phyloP scores from a whole-genome alignment of 1,140 invertebrate genomes.

The Oreohelix idahoensis region DNA sequence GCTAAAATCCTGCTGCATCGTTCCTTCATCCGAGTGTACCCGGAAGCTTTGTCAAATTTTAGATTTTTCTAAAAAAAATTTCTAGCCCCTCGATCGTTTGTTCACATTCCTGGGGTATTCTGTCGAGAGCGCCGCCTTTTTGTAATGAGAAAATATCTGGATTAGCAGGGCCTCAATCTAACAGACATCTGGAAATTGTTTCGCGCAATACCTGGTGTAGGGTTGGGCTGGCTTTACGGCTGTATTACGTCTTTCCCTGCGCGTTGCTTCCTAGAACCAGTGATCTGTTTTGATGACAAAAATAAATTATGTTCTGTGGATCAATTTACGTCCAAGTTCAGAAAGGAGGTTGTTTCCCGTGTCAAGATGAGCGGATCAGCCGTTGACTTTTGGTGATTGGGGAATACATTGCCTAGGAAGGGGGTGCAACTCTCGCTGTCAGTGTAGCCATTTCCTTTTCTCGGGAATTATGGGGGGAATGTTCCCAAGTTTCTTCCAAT shows the following conservation, averaged over 20 bases:
- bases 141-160: not conserved
- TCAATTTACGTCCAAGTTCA: slow-evolving; percentile 8
- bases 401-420: not conserved
- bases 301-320: slow-evolving; percentile 10
- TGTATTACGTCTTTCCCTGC: not conserved
- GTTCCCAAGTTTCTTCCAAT: not conserved
- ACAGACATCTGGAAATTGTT: not conserved
- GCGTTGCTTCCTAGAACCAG: not conserved
- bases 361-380: not conserved
- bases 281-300: slow-evolving; percentile 14
- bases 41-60: too few relatives aligned
- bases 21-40: too few relatives aligned
- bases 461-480: not conserved
- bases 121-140: too few relatives aligned
- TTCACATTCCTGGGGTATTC: too few relatives aligned
- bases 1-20: too few relatives aligned
- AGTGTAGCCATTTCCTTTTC: not conserved
- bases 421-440: not conserved
- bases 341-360: not conserved
- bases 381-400: not conserved
- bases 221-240: not conserved
- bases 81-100: too few relatives aligned
- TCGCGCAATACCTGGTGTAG: not conserved
- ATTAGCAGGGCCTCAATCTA: not conserved
- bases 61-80: too few relatives aligned